A percentile compares a stretch with the other conserved stretches of the same genome.
Conservation (phyloP, 2,888 invertebrate genomes). For the Alloscopus bannaensis region DNA sequence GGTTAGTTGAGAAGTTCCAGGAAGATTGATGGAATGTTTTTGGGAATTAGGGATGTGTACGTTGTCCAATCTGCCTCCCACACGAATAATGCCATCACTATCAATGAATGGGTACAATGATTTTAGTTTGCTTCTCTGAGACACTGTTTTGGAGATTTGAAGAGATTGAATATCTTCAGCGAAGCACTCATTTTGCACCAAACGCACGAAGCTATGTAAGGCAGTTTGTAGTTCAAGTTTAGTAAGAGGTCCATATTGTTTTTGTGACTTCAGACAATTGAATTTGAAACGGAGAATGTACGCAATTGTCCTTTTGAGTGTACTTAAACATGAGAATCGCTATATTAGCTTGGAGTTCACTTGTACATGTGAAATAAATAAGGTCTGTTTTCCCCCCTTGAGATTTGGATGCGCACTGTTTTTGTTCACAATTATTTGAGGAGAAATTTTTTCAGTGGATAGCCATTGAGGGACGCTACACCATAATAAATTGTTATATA, state of each 20-base stretch:
- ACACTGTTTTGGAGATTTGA: background rate
- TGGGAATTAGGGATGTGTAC: background rate
- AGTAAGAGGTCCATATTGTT: background rate
- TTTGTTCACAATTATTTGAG: no score
- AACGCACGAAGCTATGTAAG: background rate
- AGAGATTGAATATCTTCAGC: background rate
- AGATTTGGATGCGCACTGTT: background rate
- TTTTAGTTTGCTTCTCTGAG: background rate
- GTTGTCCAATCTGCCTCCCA: constrained; percentile 32
- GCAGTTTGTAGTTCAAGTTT: background rate
- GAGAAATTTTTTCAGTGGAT: background rate
- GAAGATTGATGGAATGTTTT: constrained; percentile 51
- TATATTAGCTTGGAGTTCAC: background rate
- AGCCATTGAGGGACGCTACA: constrained; percentile 41
- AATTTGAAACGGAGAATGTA: constrained; percentile 1
- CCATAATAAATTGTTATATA: constrained; percentile 4
- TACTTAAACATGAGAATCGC: no score
- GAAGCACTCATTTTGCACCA: background rate
- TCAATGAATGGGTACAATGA: constrained; percentile 12
- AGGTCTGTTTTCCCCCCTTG: background rate
- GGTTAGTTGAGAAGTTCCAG: constrained; percentile 31
- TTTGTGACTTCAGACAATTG: background rate
- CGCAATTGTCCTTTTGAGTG: no score
- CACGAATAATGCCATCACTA: constrained; percentile 28
- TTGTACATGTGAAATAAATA: background rate